Percentiles rank a stretch among this genome's conserved stretches.
These are phyloP conservation scores for Triplophysa bombifrons DNA, from an alignment of 2,797 vertebrate species.

Conservation along the genomic window DNA sequence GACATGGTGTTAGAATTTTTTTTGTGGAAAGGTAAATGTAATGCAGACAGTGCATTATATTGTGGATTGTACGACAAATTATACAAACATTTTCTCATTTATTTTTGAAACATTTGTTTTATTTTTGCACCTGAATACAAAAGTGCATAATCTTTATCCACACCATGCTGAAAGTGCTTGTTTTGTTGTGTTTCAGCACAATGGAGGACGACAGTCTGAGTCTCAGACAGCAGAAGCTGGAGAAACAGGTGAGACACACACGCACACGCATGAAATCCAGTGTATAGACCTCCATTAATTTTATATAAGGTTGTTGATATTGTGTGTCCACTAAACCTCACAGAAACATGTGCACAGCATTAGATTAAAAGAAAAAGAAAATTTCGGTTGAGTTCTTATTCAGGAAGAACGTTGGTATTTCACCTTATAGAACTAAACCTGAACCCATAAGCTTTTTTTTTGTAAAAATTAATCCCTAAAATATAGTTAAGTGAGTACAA, in stretches of 20 bases:
- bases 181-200: constrained; percentile 72
- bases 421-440: neutral
- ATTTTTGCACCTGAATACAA: neutral
- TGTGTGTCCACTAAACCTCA: too few species aligned
- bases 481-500: constrained; percentile 8
- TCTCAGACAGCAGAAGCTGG: constrained; percentile 92
- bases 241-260: constrained; percentile 85
- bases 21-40: neutral
- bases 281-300: too few species aligned
- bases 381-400: neutral
- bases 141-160: neutral
- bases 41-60: neutral
- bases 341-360: too few species aligned
- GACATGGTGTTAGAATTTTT: too few species aligned
- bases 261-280: too few species aligned
- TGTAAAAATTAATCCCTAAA: too few species aligned
- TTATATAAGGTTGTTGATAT: too few species aligned
- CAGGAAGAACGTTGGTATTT: too few species aligned
- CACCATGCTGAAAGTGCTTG: neutral
- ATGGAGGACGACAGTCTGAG: constrained; percentile 85
- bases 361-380: neutral
- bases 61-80: too few species aligned
- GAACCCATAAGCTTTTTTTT: neutral
- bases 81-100: neutral
- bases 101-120: neutral